These are phyloP conservation scores for Fissipunctia ypsillon DNA, from an alignment of 2,888 invertebrate genomes.

Conservation along the genomic window DNA sequence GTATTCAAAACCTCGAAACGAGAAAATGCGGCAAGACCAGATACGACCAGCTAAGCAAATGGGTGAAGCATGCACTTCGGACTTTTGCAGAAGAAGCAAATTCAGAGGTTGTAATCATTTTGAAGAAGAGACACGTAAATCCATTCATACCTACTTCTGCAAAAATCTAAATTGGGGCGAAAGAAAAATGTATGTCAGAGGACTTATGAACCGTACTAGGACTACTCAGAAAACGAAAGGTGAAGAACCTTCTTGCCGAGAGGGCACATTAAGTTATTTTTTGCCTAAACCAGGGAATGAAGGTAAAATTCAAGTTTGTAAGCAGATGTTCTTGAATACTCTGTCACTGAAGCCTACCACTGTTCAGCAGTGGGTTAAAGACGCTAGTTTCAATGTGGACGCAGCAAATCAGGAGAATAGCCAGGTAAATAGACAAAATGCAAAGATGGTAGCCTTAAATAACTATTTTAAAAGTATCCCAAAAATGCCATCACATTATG, in stretches of 20 bases:
- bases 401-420: background rate
- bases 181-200: background rate
- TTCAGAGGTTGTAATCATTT: background rate
- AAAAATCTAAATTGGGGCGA: background rate
- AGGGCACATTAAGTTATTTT: background rate
- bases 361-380: slow-evolving; percentile 1
- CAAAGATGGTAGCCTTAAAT: background rate
- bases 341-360: background rate
- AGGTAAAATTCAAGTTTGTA: too few species aligned
- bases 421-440: background rate
- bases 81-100: slow-evolving; percentile 2
- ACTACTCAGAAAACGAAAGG: background rate
- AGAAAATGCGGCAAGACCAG: slow-evolving; percentile 1
- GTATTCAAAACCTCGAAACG: background rate
- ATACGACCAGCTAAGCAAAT: background rate
- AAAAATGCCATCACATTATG: slow-evolving; percentile 14
- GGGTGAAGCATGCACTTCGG: background rate
- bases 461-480: background rate
- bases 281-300: background rate
- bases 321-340: background rate
- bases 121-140: background rate
- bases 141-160: background rate
- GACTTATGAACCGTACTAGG: background rate
- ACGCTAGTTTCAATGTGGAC: slow-evolving; percentile 2
- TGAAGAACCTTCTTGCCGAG: background rate